Evolutionary conservation across 2,113 vertebrate genomes (phyloP).

Genomic region (Cisticola juncidis): DNA sequence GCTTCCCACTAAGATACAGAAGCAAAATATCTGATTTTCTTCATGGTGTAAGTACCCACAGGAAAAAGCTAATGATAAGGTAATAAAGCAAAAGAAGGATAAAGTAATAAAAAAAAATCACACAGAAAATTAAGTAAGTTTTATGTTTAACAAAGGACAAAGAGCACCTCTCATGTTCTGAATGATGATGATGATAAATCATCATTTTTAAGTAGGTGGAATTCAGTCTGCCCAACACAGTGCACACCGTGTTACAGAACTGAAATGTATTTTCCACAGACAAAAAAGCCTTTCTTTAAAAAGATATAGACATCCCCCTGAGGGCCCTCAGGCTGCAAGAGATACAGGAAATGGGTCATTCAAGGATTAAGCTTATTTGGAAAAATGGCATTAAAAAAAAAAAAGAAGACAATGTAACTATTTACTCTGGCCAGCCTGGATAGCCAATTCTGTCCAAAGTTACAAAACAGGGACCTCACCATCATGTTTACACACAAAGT

Average conservation of each 20-base stretch:
- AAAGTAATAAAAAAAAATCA: neutral
- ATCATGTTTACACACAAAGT: neutral
- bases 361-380: constrained; percentile 40
- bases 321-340: constrained; percentile 26
- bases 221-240: neutral
- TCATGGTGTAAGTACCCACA: neutral
- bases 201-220: constrained; percentile 19
- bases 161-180: neutral
- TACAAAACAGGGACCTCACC: neutral
- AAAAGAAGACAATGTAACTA: constrained; percentile 21
- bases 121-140: neutral
- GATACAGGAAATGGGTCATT: constrained; percentile 52
- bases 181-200: neutral
- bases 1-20: neutral
- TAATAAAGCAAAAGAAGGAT: neutral
- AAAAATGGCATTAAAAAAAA: constrained; percentile 26
- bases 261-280: neutral
- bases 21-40: neutral
- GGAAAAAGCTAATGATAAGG: neutral
- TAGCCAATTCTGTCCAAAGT: neutral
- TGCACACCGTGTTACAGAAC: neutral
- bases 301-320: constrained; percentile 17
- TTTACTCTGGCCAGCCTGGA: constrained; percentile 16
- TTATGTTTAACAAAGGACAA: neutral
- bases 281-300: constrained; percentile 56